Conservation (phyloP, 2,797 vertebrate species). For the Sebastes nivosus region DNA sequence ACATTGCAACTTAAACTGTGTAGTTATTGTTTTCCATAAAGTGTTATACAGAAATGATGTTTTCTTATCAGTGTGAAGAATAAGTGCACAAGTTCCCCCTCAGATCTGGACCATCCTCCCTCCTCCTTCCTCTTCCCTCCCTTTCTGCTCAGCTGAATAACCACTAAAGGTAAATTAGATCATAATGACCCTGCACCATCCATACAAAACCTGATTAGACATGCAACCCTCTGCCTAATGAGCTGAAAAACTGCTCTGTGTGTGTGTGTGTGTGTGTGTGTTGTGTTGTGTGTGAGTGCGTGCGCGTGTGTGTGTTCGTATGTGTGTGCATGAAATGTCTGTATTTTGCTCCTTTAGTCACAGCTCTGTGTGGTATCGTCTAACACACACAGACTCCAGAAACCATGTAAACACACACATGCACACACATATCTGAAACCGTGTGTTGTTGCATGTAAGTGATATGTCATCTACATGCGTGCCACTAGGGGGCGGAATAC, state of each 20-base stretch:
- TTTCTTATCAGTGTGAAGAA: conserved; percentile 3
- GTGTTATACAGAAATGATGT: neutral
- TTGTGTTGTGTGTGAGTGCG: conserved; percentile 6
- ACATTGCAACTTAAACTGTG: neutral
- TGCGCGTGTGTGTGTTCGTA: conserved; percentile 66
- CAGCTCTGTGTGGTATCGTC: conserved; percentile 97
- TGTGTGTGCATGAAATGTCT: conserved; percentile 92
- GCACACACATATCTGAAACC: conserved; percentile 71
- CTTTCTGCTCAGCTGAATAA: conserved; percentile 96
- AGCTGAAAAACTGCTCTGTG: conserved; percentile 89
- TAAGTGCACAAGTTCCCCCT: conserved; percentile 2
- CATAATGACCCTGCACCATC: conserved; percentile 93
- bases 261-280: neutral
- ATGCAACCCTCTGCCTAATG: conserved; percentile 98
- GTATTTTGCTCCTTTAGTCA: conserved; percentile 98
- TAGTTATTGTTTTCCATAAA: neutral
- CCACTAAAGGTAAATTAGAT: conserved; percentile 96
- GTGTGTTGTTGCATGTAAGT: neutral
- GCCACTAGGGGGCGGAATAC: neutral
- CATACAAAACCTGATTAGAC: conserved; percentile 98
- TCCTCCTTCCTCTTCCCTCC: conserved; percentile 79
- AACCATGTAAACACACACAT: conserved; percentile 90
- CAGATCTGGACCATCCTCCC: conserved; percentile 34
- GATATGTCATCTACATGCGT: neutral
- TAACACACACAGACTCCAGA: conserved; percentile 82